phyloP scores from a whole-genome alignment of 2,113 vertebrate species.

The Barnardius zonarius region DNA sequence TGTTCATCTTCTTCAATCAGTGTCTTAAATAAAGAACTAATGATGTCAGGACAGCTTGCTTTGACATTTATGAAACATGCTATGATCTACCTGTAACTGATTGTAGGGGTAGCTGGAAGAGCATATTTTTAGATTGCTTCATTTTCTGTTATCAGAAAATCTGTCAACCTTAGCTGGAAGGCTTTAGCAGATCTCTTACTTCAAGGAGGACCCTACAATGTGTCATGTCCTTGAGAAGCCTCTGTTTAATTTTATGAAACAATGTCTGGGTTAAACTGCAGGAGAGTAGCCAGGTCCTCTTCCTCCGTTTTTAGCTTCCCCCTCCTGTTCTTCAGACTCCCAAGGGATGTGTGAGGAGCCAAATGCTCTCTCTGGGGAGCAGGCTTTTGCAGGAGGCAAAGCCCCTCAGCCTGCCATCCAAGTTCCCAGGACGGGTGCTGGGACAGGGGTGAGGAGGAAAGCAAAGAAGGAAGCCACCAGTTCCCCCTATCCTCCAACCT shows the following conservation, averaged over 20 bases:
- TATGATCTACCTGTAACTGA: slow-evolving; percentile 1
- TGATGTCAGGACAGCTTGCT: background rate
- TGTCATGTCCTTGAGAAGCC: background rate
- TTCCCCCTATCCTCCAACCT: background rate
- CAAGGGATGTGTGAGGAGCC: fast-evolving
- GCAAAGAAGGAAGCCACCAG: background rate
- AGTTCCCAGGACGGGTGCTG: fast-evolving
- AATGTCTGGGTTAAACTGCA: background rate
- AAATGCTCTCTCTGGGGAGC: background rate
- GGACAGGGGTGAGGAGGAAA: background rate
- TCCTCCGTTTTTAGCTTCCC: background rate
- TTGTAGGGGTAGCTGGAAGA: background rate
- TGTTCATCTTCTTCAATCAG: background rate
- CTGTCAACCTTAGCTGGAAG: slow-evolving; percentile 14
- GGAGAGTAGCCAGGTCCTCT: background rate
- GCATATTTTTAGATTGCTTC: slow-evolving; percentile 24
- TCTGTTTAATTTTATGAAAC: background rate
- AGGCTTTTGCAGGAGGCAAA: fast-evolving
- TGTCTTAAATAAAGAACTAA: background rate
- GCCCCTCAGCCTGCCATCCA: fast-evolving
- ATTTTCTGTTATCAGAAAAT: slow-evolving; percentile 31
- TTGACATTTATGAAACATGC: background rate
- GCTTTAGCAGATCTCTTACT: background rate
- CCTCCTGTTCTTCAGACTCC: background rate
- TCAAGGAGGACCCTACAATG: background rate